Evolutionary conservation across 2,113 vertebrate species (phyloP).

Genomic region (Hemibagrus wyckioides): DNA sequence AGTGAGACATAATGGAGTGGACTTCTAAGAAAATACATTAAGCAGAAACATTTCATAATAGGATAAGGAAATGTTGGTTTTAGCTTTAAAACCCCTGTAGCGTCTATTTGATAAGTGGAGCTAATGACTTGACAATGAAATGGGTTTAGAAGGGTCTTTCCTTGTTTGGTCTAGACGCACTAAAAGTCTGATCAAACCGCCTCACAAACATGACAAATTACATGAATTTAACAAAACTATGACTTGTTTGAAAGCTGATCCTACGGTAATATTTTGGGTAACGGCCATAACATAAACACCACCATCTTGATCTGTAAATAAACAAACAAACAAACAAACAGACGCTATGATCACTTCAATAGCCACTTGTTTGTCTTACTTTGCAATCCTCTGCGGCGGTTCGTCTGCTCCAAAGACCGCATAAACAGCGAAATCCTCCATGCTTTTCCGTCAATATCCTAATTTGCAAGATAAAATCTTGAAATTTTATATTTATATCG

Average conservation of each 20-base stretch:
- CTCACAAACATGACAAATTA: too few species aligned
- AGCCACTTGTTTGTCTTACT: slow-evolving; percentile 58
- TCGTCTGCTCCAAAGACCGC: slow-evolving; percentile 67
- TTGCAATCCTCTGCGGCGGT: slow-evolving; percentile 66
- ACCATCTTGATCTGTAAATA: background rate
- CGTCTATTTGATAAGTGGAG: background rate
- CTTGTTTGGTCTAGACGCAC: background rate
- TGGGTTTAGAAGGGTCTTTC: too few species aligned
- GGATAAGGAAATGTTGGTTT: background rate
- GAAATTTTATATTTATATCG: background rate
- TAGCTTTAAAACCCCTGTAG: background rate
- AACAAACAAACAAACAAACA: background rate
- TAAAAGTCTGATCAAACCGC: background rate
- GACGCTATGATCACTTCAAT: too few species aligned
- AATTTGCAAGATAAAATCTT: too few species aligned
- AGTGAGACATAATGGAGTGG: background rate
- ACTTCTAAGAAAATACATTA: background rate
- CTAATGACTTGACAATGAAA: too few species aligned
- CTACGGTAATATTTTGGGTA: background rate
- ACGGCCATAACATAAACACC: too few species aligned
- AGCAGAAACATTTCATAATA: background rate
- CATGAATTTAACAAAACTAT: background rate
- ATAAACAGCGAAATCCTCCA: slow-evolving; percentile 72
- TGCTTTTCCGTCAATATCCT: background rate
- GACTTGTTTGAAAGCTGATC: background rate